These are phyloP conservation scores for Elysia chlorotica DNA, from an alignment of 1,140 invertebrate genomes.

Conservation along the genomic window DNA sequence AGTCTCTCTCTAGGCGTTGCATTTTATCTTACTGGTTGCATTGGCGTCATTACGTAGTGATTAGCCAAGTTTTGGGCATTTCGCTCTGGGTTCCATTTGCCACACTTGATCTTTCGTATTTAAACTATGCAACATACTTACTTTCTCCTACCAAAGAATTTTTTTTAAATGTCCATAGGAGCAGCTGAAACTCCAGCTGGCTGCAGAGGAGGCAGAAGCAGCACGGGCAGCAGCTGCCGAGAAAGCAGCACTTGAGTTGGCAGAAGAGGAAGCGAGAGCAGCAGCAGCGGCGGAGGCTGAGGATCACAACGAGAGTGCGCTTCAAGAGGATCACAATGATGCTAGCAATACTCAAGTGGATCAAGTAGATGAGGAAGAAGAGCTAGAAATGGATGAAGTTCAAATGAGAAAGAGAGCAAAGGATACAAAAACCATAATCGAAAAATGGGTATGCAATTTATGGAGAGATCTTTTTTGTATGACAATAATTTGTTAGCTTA, in stretches of 20 bases:
- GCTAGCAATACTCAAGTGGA: constrained; percentile 34
- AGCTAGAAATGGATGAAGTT: constrained; percentile 23
- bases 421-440: background rate
- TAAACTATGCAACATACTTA: too few relatives aligned
- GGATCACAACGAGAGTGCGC: too few relatives aligned
- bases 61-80: too few relatives aligned
- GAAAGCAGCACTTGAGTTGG: background rate
- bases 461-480: too few relatives aligned
- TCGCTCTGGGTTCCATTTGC: too few relatives aligned
- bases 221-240: constrained; percentile 31
- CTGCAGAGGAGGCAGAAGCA: constrained; percentile 34
- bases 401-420: background rate
- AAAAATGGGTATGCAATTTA: constrained; percentile 1
- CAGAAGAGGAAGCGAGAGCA: background rate
- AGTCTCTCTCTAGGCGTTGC: too few relatives aligned
- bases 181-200: constrained; percentile 31
- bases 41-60: too few relatives aligned
- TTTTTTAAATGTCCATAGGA: constrained; percentile 37
- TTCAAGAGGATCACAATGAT: too few relatives aligned
- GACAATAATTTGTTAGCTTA: too few relatives aligned
- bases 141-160: too few relatives aligned
- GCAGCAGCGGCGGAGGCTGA: constrained; percentile 7
- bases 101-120: too few relatives aligned
- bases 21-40: too few relatives aligned
- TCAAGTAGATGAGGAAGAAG: constrained; percentile 38